Evolutionary conservation across 1,140 invertebrate species (phyloP).

Genomic region (Pseudobourletiella spinata): DNA sequence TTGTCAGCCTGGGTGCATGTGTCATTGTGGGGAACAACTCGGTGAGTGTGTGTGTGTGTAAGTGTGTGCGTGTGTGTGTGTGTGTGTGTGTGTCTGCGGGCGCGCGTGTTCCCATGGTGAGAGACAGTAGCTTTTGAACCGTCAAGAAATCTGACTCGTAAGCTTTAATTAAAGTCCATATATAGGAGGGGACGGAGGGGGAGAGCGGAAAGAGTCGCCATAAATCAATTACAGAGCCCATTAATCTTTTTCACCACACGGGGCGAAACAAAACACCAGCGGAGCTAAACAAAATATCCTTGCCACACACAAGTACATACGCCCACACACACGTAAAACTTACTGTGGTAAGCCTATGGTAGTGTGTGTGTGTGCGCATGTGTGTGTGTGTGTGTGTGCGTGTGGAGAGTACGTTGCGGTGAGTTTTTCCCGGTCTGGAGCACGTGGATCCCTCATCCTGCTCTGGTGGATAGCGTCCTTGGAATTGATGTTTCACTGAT

Average conservation of each 20-base stretch:
- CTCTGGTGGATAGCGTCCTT: not conserved
- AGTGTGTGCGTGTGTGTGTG: too few species aligned
- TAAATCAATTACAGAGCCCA: conserved; percentile 35
- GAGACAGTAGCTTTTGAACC: conserved; percentile 21
- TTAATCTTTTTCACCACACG: conserved; percentile 34
- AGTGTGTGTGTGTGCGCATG: too few species aligned
- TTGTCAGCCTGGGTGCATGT: too few species aligned
- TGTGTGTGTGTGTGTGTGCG: too few species aligned
- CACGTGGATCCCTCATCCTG: too few species aligned
- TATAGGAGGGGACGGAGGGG: conserved; percentile 12
- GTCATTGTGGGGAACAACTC: too few species aligned
- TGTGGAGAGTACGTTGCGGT: too few species aligned
- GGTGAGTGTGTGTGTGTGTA: too few species aligned
- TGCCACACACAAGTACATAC: not conserved
- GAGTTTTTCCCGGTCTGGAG: too few species aligned
- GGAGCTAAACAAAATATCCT: conserved; percentile 25
- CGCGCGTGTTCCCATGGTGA: too few species aligned
- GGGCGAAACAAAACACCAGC: conserved; percentile 27
- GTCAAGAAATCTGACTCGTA: conserved; percentile 34
- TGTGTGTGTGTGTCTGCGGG: not conserved
- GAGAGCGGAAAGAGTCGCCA: conserved; percentile 27
- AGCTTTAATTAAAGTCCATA: conserved; percentile 34
- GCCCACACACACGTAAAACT: not conserved
- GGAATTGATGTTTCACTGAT: not conserved
- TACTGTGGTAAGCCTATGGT: too few species aligned